Evolutionary conservation across 2,888 invertebrate species (phyloP).

Genomic region (Apotomis turbidana): DNA sequence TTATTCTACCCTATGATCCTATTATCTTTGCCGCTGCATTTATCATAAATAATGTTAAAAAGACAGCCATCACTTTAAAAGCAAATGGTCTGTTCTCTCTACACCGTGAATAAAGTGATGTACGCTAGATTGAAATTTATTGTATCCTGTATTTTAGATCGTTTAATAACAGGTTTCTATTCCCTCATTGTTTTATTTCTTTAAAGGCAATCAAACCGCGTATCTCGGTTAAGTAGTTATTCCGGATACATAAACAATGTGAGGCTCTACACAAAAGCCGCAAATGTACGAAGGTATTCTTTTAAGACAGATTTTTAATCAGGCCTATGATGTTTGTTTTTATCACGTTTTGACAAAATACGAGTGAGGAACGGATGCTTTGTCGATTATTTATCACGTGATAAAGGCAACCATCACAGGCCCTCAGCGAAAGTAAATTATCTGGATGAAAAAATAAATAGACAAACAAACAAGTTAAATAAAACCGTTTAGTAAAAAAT

Average conservation of each 20-base stretch:
- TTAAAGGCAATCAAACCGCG: slow-evolving; percentile 35
- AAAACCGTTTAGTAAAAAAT: no score
- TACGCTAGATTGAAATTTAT: slow-evolving; percentile 42
- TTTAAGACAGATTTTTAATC: no score
- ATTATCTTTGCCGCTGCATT: no score
- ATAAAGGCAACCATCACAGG: no score
- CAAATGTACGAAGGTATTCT: neutral
- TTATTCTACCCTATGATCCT: no score
- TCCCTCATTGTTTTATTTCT: slow-evolving; percentile 39
- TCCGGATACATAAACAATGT: slow-evolving; percentile 29
- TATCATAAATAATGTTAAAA: neutral
- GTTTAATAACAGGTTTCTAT: slow-evolving; percentile 40
- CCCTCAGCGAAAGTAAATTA: no score
- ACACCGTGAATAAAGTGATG: slow-evolving; percentile 39
- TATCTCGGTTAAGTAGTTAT: slow-evolving; percentile 32
- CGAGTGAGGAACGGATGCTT: no score
- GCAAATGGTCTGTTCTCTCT: slow-evolving; percentile 8
- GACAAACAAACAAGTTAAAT: no score
- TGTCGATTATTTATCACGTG: no score
- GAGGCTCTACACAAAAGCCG: neutral
- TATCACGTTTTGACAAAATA: no score
- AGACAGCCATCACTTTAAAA: neutral
- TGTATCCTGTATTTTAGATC: slow-evolving; percentile 42
- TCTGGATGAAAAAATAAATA: no score
- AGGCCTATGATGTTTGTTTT: no score